Conservation (phyloP, 2,797 vertebrate genomes). For the Sphaeramia orbicularis region DNA sequence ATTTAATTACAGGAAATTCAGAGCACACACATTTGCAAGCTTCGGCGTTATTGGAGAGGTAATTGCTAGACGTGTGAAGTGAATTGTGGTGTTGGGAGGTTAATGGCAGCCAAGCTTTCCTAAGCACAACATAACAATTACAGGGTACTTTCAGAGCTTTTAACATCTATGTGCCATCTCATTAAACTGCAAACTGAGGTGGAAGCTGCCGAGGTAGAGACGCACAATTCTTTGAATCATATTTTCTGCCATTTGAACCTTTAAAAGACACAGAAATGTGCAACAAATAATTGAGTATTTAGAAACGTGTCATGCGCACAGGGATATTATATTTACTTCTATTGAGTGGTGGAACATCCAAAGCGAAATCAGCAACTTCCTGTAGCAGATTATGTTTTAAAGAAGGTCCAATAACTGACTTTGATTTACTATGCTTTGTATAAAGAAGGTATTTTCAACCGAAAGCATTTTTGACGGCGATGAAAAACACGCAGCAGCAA, state of each 20-base stretch:
- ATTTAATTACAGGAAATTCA: constrained; percentile 83
- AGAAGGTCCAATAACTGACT: not conserved
- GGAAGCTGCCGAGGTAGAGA: constrained; percentile 22
- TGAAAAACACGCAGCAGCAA: not conserved
- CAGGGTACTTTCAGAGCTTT: constrained; percentile 85
- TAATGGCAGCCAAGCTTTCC: constrained; percentile 88
- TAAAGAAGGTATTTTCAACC: not conserved
- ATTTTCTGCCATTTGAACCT: constrained; percentile 52
- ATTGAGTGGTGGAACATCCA: not conserved
- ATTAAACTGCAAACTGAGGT: constrained; percentile 67
- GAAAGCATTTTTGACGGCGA: not conserved
- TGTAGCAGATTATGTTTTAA: not conserved
- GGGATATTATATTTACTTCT: not conserved
- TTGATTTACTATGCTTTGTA: not conserved
- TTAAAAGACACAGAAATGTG: constrained; percentile 27
- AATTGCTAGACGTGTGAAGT: constrained; percentile 81
- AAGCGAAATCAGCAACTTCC: not conserved
- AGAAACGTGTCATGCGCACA: not conserved
- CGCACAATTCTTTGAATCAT: constrained; percentile 45
- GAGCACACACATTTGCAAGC: constrained; percentile 69
- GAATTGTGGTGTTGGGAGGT: constrained; percentile 80
- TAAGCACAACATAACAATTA: constrained; percentile 88
- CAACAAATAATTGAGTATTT: constrained; percentile 1
- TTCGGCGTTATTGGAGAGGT: constrained; percentile 72
- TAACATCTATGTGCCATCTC: constrained; percentile 77